Conservation (phyloP, 1,140 invertebrate genomes). For the Drosophila malerkotliana region DNA sequence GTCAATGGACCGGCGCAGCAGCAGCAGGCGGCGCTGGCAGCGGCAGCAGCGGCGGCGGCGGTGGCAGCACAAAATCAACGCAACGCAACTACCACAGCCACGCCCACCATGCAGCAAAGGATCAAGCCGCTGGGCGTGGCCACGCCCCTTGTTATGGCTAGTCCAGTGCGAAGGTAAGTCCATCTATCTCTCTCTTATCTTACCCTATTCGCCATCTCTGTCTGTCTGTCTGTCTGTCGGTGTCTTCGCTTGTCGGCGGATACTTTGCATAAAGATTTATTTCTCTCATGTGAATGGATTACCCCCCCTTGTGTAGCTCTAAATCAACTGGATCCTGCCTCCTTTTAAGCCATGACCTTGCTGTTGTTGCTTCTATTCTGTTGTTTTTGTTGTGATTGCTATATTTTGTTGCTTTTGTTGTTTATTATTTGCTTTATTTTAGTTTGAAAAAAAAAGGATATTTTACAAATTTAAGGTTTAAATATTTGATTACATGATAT, state of each 20-base stretch:
- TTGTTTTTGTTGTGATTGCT: background rate
- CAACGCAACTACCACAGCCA: slow-evolving; percentile 74
- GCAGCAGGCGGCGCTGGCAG: slow-evolving; percentile 53
- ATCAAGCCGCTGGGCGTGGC: slow-evolving; percentile 95
- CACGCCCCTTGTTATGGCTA: slow-evolving; percentile 93
- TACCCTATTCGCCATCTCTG: no score
- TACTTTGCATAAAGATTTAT: background rate
- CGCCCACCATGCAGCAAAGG: slow-evolving; percentile 93
- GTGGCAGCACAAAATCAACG: slow-evolving; percentile 73
- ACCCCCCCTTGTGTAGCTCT: background rate
- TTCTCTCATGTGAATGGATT: background rate
- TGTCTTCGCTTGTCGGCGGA: background rate
- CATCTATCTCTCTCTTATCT: background rate
- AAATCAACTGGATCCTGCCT: slow-evolving; percentile 1
- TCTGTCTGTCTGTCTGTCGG: background rate
- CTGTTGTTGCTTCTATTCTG: slow-evolving; percentile 1
- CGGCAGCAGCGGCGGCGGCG: slow-evolving; percentile 56
- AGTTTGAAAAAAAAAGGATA: background rate
- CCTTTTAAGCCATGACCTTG: background rate
- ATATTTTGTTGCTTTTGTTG: slow-evolving; percentile 9
- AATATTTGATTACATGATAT: no score
- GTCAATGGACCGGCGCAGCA: slow-evolving; percentile 56
- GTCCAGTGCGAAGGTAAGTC: slow-evolving; percentile 91
- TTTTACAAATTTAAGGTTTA: background rate
- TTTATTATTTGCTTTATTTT: slow-evolving; percentile 5